These are phyloP conservation scores for Mastacembelus armatus DNA, from an alignment of 2,797 vertebrate species.

Conservation along the genomic window DNA sequence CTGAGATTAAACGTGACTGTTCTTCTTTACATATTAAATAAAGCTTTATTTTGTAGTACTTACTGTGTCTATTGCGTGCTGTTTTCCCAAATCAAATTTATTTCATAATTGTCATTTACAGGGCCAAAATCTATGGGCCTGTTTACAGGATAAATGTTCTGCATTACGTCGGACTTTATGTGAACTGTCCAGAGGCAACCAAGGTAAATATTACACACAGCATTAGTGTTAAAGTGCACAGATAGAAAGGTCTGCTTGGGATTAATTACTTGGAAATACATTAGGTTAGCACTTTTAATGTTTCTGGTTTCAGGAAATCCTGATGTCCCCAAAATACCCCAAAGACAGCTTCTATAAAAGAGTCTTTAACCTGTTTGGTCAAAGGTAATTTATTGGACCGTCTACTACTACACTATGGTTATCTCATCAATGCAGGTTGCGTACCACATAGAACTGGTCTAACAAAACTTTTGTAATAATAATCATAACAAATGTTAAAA, in stretches of 20 bases:
- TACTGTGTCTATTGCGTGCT: too few species aligned
- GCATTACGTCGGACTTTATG: slow-evolving; percentile 74
- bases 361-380: slow-evolving; percentile 86
- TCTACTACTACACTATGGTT: not conserved
- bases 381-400: slow-evolving; percentile 80
- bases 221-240: slow-evolving; percentile 7
- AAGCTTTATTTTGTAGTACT: too few species aligned
- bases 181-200: slow-evolving; percentile 87
- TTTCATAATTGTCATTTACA: slow-evolving; percentile 59
- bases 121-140: slow-evolving; percentile 88
- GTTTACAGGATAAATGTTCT: slow-evolving; percentile 83
- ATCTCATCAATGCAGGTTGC: too few species aligned
- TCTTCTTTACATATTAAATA: too few species aligned
- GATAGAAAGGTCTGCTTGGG: not conserved
- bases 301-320: slow-evolving; percentile 84
- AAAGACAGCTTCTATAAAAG: slow-evolving; percentile 85
- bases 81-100: too few species aligned
- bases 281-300: not conserved
- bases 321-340: slow-evolving; percentile 91
- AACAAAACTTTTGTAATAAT: not conserved
- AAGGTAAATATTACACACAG: slow-evolving; percentile 81
- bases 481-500: not conserved
- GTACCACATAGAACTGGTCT: not conserved
- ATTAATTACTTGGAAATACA: too few species aligned
- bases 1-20: too few species aligned